Percentiles rank a stretch among this genome's conserved stretches.
Conservation (phyloP, 2,797 vertebrate genomes). For the Gila robusta region DNA sequence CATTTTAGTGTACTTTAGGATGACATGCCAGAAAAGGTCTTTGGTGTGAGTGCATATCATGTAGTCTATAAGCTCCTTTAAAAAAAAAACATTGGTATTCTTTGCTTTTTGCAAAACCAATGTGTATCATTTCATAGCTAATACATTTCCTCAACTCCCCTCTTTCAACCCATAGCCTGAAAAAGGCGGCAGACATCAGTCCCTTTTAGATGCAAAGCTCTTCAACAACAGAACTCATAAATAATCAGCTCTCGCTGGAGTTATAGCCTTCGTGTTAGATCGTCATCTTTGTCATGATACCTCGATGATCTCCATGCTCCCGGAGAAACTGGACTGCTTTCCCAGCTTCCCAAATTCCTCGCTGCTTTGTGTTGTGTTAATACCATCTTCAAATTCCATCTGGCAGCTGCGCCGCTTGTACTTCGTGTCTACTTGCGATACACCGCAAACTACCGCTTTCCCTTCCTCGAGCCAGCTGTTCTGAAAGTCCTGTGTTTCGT, state of each 20-base stretch:
- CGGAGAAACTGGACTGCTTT: conserved; percentile 95
- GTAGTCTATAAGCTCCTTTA: conserved; percentile 25
- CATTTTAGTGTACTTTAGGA: conserved; percentile 46
- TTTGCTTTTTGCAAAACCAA: neutral
- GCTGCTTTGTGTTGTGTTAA: conserved; percentile 85
- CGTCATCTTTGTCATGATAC: conserved; percentile 87
- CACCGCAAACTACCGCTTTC: conserved; percentile 27
- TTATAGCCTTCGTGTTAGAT: neutral
- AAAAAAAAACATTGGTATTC: conserved; percentile 21
- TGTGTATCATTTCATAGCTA: neutral
- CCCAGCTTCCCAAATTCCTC: conserved; percentile 94
- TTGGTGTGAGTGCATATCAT: conserved; percentile 45
- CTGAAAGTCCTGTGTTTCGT: conserved; percentile 72
- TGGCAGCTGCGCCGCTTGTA: conserved; percentile 96
- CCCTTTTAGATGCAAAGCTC: neutral
- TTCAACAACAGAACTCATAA: conserved; percentile 23
- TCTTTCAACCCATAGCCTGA: neutral
- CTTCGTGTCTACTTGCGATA: conserved; percentile 74
- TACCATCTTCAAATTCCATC: conserved; percentile 95
- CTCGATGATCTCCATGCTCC: conserved; percentile 96
- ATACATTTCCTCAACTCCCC: neutral
- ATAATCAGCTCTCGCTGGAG: neutral
- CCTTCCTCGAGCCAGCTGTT: conserved; percentile 51
- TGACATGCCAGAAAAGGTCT: conserved; percentile 39
- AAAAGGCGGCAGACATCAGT: neutral